Evolutionary conservation across 37 sponge, comb jelly and placozoan genomes (phyloP).

Genomic region (Aplysina aerophoba): DNA sequence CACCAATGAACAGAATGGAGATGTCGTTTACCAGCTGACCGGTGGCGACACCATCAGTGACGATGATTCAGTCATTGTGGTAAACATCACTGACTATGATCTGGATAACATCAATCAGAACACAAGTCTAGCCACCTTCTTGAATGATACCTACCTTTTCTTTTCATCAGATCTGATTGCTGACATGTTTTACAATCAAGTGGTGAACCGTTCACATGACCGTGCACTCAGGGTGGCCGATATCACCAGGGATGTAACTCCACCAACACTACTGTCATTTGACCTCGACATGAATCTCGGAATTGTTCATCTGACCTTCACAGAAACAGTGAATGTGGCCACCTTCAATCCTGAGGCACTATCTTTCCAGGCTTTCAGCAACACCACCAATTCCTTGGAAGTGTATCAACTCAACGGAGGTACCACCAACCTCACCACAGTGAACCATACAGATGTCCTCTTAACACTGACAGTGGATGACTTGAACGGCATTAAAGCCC

Average conservation of each 20-base stretch:
- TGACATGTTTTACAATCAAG: constrained; percentile 83
- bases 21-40: constrained; percentile 53
- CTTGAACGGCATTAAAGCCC: constrained; percentile 70
- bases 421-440: constrained; percentile 10
- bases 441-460: constrained; percentile 56
- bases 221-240: constrained; percentile 39
- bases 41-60: constrained; percentile 63
- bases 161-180: constrained; percentile 58
- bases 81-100: constrained; percentile 75
- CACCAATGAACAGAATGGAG: not conserved
- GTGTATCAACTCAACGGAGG: constrained; percentile 70
- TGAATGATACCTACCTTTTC: constrained; percentile 61
- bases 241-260: constrained; percentile 74
- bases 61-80: constrained; percentile 68
- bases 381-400: constrained; percentile 10
- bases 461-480: constrained; percentile 65
- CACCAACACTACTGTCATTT: constrained; percentile 64
- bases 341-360: constrained; percentile 60
- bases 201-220: constrained; percentile 51
- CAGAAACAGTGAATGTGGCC: constrained; percentile 81
- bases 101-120: constrained; percentile 77
- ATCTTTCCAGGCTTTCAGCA: constrained; percentile 40
- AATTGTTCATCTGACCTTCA: constrained; percentile 69
- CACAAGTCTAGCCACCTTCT: constrained; percentile 42
- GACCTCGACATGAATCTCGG: constrained; percentile 80